Evolutionary conservation across 2,888 invertebrate species (phyloP).

Genomic region (Drosophila affinis): DNA sequence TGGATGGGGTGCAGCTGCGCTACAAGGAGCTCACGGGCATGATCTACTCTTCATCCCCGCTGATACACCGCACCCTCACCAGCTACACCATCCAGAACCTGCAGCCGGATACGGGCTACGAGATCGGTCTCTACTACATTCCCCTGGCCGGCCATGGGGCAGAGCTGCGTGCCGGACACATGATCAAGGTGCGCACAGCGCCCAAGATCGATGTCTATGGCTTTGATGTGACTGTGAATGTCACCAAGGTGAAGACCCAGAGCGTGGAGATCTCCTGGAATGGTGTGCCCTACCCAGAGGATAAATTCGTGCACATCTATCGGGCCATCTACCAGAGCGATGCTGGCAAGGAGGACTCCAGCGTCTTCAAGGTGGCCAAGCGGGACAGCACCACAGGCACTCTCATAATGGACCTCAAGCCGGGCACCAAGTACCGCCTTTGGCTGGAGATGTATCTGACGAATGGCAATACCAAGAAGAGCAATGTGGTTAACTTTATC

Average conservation of each 20-base stretch:
- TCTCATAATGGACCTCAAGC: conserved; percentile 88
- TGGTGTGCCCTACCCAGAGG: conserved; percentile 94
- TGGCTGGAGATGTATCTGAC: conserved; percentile 96
- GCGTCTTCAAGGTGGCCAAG: conserved; percentile 90
- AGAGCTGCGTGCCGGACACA: conserved; percentile 89
- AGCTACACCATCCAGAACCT: conserved; percentile 91
- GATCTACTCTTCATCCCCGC: conserved; percentile 92
- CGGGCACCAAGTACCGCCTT: conserved; percentile 92
- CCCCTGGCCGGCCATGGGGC: conserved; percentile 92
- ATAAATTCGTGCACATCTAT: conserved; percentile 95
- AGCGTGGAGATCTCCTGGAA: conserved; percentile 92
- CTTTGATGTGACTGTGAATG: conserved; percentile 91
- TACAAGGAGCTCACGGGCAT: conserved; percentile 92
- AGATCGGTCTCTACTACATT: conserved; percentile 92
- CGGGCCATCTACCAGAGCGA: conserved; percentile 92
- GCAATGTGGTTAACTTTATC: conserved; percentile 93
- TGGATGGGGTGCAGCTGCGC: conserved; percentile 94
- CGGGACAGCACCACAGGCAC: conserved; percentile 88
- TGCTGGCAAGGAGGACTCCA: conserved; percentile 89
- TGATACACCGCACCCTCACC: conserved; percentile 92
- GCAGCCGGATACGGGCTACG: conserved; percentile 91
- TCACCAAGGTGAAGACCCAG: conserved; percentile 89
- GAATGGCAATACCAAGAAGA: conserved; percentile 94
- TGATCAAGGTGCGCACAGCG: conserved; percentile 89
- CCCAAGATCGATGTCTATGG: conserved; percentile 90